Base-by-base conservation (phyloP, 2,797 vertebrate species). In the Nyctibius grandis region DNA sequence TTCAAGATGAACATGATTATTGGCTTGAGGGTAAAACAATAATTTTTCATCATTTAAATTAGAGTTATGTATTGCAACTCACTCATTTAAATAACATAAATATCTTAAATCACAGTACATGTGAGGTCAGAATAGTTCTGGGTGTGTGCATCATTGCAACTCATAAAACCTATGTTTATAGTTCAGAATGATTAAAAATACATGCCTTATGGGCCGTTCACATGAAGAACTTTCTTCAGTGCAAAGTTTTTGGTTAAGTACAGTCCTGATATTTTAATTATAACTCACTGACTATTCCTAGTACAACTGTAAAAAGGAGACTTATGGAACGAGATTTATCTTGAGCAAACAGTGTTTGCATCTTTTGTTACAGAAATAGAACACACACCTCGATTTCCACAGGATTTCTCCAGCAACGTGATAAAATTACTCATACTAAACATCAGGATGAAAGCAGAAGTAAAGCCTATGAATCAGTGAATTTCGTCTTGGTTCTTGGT, bases 41-140 rank as follows among this genome's bases (percentile, higher is more conserved):
- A 88, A 95, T 82, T 95, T 91, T 91, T 91, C 88, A 64, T 60
- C 38, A 95, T 93, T 92, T 94, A 93, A 93, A 95, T 90, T 57
- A 91, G 64, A 86, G 79, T 83, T 84, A 84, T 60, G 64, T 80
- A 96, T 85, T 94, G 89, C 86, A 95, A 93, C 83, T 91, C 63
- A 73, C 90, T 91, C 44, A 94, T 96, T 94, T 96, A 95, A 96
- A 95, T 94, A 95, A 93, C 78, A 89, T 64, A 94, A 88, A 88
- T 77, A 59, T 92, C 88, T 93, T 95, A 90, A 77, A 95, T 85
- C 76, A 70, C 57, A 48, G 44, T 65, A 92, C 77, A 63, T 83
- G 64, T 68, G 48, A 96, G 65, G 82, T 80, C 84, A 95, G 82
- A 96, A 92, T 61, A 79, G 51, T 91, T 93, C 73, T 97, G 94